Evolutionary conservation across 2,888 invertebrate species (phyloP), one percentile per base, ranked within the genome.

Genomic region (Limenitis camilla): DNA sequence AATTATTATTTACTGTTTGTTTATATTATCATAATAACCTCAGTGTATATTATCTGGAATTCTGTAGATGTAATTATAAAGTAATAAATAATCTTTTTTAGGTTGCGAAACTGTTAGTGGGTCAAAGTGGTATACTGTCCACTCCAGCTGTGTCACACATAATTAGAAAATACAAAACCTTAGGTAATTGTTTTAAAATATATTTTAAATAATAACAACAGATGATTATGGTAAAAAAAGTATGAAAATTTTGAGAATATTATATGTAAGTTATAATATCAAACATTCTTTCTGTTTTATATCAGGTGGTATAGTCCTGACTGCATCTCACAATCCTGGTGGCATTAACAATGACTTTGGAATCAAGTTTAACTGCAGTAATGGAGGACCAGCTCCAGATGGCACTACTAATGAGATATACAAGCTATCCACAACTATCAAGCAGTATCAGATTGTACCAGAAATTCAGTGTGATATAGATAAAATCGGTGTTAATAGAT

Each of bases 301-400:
- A 11, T 4, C 77, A 90, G 98, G 98, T 63, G 99, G 99, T 8
- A 98, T 99, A 64, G 94, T 99, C 38, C 89, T 99, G 39, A 99
- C 99, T 0, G 99, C 99, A 0, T 98, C 98, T 10, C 99, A 99
- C 82, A 99, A 99, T 84, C 99, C 99, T 1, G 99, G 99, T 49
- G 99, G 99, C 33, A 96, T 96, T 6, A 91, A 97, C 72, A 95
- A 95, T 61, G 99, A 99, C 84, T 99, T 99, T 77, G 99, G 99
- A 46, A 98, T 99, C 69, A 99, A 99, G 82, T 99, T 96, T 83
- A 99, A 99, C 87, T 96, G 94, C 65, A 92, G 95, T 57, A 99
- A 99, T 80, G 99, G 99, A 49, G 99, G 97, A 0, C 98, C 99
- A 0, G 99, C 99, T 1, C 97, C 98, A 0, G 98, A 97, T 74